Percentiles rank a stretch among this genome's conserved stretches.
Conservation (phyloP, 2,797 vertebrate species). For the Thaleichthys pacificus region DNA sequence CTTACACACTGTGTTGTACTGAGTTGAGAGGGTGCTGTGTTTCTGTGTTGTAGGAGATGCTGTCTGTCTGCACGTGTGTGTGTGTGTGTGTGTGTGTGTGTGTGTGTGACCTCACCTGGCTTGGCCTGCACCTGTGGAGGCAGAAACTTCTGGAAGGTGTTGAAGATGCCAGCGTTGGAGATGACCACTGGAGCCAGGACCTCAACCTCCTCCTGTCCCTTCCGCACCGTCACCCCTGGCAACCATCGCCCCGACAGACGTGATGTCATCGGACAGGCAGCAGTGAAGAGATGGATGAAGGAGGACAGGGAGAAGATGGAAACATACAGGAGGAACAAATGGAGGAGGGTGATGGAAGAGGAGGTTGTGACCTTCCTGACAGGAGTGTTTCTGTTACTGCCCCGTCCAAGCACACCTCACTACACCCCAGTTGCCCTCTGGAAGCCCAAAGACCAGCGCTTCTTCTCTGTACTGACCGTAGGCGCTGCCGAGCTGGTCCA, state of each 20-base stretch:
- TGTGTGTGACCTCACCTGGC: conserved; percentile 62
- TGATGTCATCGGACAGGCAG: too few relatives aligned
- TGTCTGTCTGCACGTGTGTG: neutral
- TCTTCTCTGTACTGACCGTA: conserved; percentile 64
- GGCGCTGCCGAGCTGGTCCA: conserved; percentile 68
- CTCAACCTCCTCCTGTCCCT: conserved; percentile 73
- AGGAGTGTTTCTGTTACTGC: too few relatives aligned
- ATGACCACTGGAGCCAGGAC: conserved; percentile 77
- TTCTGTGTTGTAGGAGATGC: neutral
- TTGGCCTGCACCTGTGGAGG: conserved; percentile 66
- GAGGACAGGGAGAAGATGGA: too few relatives aligned
- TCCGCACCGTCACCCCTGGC: conserved; percentile 81
- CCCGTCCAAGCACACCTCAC: too few relatives aligned
- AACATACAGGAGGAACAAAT: too few relatives aligned
- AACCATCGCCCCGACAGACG: neutral
- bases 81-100: neutral
- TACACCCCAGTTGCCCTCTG: too few relatives aligned
- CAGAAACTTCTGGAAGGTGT: conserved; percentile 81
- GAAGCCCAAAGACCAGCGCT: too few relatives aligned
- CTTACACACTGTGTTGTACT: neutral
- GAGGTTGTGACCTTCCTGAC: too few relatives aligned
- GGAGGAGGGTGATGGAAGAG: neutral
- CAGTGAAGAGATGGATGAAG: too few relatives aligned
- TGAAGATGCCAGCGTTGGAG: conserved; percentile 85
- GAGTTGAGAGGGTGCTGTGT: neutral